These are phyloP conservation scores for Eolophus roseicapilla DNA, from an alignment of 2,113 vertebrate genomes.

Conservation along the genomic window DNA sequence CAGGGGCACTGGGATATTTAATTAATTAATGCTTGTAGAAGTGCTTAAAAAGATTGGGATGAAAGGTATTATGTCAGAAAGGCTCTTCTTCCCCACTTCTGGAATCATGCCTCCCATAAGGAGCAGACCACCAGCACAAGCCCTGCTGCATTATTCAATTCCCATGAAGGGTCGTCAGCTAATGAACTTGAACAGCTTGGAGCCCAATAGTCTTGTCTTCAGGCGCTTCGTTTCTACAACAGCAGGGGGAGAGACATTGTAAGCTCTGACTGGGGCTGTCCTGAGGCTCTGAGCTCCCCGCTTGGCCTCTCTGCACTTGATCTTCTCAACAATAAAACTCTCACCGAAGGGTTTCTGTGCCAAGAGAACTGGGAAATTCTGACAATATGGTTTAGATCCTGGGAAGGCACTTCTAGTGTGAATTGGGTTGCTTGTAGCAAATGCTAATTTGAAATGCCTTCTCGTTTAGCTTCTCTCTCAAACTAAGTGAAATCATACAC, in stretches of 20 bases:
- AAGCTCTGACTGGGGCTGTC: neutral
- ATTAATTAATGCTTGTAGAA: constrained; percentile 58
- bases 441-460: neutral
- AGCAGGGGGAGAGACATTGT: rapidly evolving
- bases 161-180: neutral
- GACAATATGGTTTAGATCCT: neutral
- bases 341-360: neutral
- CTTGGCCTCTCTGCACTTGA: neutral
- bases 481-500: neutral
- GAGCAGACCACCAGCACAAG: constrained; percentile 28
- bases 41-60: constrained; percentile 33
- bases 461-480: neutral
- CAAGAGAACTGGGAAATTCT: neutral
- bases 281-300: neutral
- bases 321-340: neutral
- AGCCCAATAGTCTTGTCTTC: neutral
- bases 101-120: constrained; percentile 32
- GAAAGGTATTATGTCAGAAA: constrained; percentile 36
- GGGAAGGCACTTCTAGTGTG: neutral
- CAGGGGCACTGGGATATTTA: constrained; percentile 37
- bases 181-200: neutral
- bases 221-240: rapidly evolving
- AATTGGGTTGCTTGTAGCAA: neutral
- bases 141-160: neutral
- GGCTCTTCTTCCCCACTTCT: neutral